phyloP scores from a whole-genome alignment of 2,888 invertebrate genomes.

The Caenorhabditis doughertyi region DNA sequence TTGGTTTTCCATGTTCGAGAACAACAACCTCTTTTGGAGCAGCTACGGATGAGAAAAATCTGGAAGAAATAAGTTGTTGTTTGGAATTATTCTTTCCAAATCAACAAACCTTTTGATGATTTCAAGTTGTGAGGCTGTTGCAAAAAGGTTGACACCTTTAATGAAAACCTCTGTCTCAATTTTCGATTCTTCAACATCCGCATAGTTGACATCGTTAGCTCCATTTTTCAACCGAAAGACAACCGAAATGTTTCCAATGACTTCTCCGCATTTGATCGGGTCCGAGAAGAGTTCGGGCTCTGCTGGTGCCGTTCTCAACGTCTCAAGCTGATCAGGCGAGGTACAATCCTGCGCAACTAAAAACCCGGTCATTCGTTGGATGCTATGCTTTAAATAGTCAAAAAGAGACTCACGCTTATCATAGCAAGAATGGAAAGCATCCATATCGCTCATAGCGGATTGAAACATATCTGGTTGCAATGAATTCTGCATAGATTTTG shows the following conservation, averaged over 20 bases:
- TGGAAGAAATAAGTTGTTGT: neutral
- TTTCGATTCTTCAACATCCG: conserved; percentile 55
- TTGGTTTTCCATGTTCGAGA: conserved; percentile 65
- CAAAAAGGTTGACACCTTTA: conserved; percentile 68
- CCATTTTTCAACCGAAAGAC: conserved; percentile 70
- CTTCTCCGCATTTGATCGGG: conserved; percentile 74
- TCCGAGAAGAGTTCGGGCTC: conserved; percentile 68
- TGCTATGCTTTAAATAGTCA: neutral
- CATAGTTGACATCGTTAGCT: conserved; percentile 39
- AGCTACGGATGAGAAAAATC: conserved; percentile 32
- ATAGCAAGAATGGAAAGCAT: conserved; percentile 69
- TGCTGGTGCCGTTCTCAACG: conserved; percentile 36
- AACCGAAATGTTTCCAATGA: conserved; percentile 67
- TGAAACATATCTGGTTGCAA: conserved; percentile 63
- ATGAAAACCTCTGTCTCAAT: conserved; percentile 76
- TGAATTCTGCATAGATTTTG: conserved; percentile 57
- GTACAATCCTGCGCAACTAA: conserved; percentile 45
- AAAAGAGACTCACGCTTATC: conserved; percentile 45
- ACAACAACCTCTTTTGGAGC: conserved; percentile 39
- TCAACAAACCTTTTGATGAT: conserved; percentile 68
- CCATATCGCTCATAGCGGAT: conserved; percentile 61
- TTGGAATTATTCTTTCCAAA: too few species aligned
- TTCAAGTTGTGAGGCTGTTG: conserved; percentile 72
- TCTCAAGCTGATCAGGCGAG: conserved; percentile 50
- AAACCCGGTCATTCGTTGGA: neutral